Conservation (phyloP, 2,113 vertebrate genomes). For the Rousettus leschenaultii region DNA sequence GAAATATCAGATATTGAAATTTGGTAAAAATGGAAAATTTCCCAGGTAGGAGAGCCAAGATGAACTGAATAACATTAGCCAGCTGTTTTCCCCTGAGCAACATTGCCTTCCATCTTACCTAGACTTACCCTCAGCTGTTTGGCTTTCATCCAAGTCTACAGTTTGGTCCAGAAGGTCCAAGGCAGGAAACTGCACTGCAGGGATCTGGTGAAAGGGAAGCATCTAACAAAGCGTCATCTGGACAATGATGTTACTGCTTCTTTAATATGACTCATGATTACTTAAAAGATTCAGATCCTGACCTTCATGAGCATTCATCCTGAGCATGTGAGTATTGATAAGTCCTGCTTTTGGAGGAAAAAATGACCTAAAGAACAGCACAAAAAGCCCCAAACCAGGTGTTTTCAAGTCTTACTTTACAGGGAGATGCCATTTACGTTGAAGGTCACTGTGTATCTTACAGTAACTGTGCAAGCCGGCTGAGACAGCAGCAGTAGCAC, state of each 20-base stretch:
- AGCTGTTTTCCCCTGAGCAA: constrained; percentile 32
- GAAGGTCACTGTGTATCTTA: neutral
- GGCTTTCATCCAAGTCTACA: neutral
- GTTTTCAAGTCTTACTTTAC: neutral
- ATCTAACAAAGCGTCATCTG: neutral
- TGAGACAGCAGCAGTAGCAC: neutral
- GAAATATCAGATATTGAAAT: constrained; percentile 13
- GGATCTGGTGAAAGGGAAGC: neutral
- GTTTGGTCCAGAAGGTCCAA: neutral
- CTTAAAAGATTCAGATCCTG: neutral
- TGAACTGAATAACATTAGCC: neutral
- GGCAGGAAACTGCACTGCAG: neutral
- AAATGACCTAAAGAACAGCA: neutral
- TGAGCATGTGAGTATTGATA: neutral
- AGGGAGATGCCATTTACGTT: neutral
- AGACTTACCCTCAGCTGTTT: neutral
- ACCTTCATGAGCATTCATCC: neutral
- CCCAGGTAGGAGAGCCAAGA: neutral
- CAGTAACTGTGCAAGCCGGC: neutral
- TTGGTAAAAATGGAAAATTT: constrained; percentile 28
- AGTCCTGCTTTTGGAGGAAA: neutral
- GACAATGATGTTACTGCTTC: neutral
- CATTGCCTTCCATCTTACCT: neutral
- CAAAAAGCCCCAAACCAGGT: neutral
- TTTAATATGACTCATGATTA: neutral